These are phyloP conservation scores for Nebria brevicollis DNA, from an alignment of 2,888 invertebrate species.

Conservation along the genomic window DNA sequence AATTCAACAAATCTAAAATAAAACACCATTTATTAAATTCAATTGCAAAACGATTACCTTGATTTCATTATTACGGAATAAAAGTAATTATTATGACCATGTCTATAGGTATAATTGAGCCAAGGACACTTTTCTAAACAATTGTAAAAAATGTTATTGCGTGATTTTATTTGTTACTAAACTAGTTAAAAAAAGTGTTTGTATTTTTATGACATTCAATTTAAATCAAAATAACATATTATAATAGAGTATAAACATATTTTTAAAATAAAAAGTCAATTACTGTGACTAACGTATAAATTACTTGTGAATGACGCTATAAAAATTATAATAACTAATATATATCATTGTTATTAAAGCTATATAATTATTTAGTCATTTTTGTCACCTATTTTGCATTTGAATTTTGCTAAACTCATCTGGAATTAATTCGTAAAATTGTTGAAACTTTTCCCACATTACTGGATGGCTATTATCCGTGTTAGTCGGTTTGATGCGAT, in stretches of 20 bases:
- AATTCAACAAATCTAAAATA: constrained; percentile 72
- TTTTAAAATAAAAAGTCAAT: too few relatives aligned
- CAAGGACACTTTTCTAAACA: not conserved
- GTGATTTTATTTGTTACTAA: not conserved
- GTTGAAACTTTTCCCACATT: constrained; percentile 80
- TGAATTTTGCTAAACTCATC: constrained; percentile 72
- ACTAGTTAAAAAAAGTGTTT: not conserved
- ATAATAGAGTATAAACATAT: too few relatives aligned
- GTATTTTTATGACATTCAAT: constrained; percentile 25
- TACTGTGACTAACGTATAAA: too few relatives aligned
- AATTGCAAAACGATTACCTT: constrained; percentile 18
- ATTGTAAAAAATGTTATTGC: constrained; percentile 1
- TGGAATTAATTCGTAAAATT: constrained; percentile 80
- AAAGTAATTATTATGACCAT: constrained; percentile 10
- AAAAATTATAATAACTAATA: too few relatives aligned
- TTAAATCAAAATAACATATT: too few relatives aligned
- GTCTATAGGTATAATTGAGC: constrained; percentile 31
- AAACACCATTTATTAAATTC: constrained; percentile 32
- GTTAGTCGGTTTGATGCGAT: constrained; percentile 67
- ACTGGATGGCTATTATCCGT: constrained; percentile 66
- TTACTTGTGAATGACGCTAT: too few relatives aligned
- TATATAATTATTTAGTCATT: too few relatives aligned
- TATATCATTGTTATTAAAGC: too few relatives aligned
- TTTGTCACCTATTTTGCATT: constrained; percentile 76
- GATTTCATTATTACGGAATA: constrained; percentile 6